Evolutionary conservation across 2,113 vertebrate genomes (phyloP).

Genomic region (Epinephelus moara): DNA sequence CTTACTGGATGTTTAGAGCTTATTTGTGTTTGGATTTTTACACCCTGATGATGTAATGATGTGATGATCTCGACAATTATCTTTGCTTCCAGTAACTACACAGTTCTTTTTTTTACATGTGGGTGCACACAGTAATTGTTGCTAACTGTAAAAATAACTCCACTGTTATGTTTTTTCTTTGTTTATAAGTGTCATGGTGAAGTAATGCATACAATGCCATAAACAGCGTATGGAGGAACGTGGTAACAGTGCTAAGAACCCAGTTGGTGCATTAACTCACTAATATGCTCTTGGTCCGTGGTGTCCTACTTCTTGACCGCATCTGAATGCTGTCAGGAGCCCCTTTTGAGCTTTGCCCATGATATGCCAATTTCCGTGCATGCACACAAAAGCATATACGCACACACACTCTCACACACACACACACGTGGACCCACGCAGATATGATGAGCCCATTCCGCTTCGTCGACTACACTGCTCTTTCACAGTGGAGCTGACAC

Average conservation of each 20-base stretch:
- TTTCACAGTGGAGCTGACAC: slow-evolving; percentile 75
- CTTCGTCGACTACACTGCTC: slow-evolving; percentile 68
- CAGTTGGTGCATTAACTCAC: slow-evolving; percentile 40
- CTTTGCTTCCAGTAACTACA: slow-evolving; percentile 43
- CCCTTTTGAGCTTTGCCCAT: slow-evolving; percentile 50
- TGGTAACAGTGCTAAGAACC: slow-evolving; percentile 1
- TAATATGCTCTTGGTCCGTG: slow-evolving; percentile 39
- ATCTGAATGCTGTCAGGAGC: slow-evolving; percentile 66
- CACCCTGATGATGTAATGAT: slow-evolving; percentile 26
- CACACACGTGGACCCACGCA: slow-evolving; percentile 16
- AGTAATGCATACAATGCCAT: slow-evolving; percentile 26
- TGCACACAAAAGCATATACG: slow-evolving; percentile 7
- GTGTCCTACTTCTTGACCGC: slow-evolving; percentile 68
- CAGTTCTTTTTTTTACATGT: slow-evolving; percentile 26
- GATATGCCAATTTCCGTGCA: slow-evolving; percentile 55
- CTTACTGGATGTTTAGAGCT: slow-evolving; percentile 29
- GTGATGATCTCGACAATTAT: slow-evolving; percentile 57
- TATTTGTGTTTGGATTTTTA: slow-evolving; percentile 32
- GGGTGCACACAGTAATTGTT: slow-evolving; percentile 39
- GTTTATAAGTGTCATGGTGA: slow-evolving; percentile 29
- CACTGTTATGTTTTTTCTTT: background rate
- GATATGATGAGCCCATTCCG: slow-evolving; percentile 67
- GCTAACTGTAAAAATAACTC: slow-evolving; percentile 31
- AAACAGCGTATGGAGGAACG: slow-evolving; percentile 16
- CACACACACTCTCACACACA: slow-evolving; percentile 23